phyloP scores from a whole-genome alignment of 2,113 vertebrate species.

The Tetrax tetrax region DNA sequence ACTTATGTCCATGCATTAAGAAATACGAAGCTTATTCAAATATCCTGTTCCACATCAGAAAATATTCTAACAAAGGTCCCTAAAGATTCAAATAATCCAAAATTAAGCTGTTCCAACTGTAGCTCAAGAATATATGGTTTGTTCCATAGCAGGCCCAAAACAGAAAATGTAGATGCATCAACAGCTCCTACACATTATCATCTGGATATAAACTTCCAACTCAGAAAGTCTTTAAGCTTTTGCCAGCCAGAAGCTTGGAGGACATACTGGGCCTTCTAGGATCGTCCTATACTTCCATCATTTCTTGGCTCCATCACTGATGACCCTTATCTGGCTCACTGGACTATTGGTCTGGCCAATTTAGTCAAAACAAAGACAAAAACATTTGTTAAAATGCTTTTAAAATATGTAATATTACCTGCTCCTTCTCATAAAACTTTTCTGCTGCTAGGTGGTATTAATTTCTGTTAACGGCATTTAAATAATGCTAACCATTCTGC shows the following conservation, averaged over 20 bases:
- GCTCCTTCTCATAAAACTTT: slow-evolving; percentile 59
- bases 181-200: neutral
- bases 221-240: neutral
- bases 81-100: neutral
- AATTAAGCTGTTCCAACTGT: neutral
- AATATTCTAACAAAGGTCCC: neutral
- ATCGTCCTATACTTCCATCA: neutral
- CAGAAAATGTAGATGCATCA: neutral
- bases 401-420: slow-evolving; percentile 49
- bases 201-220: neutral
- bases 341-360: neutral
- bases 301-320: neutral
- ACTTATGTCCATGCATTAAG: neutral
- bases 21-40: neutral
- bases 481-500: slow-evolving; percentile 39
- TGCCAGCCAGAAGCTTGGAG: neutral
- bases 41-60: neutral
- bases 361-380: neutral
- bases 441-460: slow-evolving; percentile 55
- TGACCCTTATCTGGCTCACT: neutral
- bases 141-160: neutral
- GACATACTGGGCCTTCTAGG: neutral
- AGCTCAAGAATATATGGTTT: neutral
- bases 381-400: neutral
- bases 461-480: slow-evolving; percentile 53